A percentile compares a stretch with the other conserved stretches of the same genome.
Conservation (phyloP, 2,888 invertebrate genomes). For the Deilephila porcellus region DNA sequence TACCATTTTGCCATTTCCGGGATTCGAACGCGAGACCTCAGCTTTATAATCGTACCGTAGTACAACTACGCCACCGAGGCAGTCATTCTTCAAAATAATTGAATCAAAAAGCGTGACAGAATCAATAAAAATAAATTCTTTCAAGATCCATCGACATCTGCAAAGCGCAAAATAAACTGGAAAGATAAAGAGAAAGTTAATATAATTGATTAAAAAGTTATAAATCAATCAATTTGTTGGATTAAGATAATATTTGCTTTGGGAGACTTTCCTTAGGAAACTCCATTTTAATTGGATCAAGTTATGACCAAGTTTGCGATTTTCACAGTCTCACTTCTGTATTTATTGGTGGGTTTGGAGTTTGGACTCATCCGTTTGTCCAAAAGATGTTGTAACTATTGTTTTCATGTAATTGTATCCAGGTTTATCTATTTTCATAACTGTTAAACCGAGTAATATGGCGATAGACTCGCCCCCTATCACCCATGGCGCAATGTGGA, state of each 20-base stretch:
- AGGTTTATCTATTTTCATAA: too few species aligned
- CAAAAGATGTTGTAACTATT: neutral
- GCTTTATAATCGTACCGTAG: too few species aligned
- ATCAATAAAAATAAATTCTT: too few species aligned
- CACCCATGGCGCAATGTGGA: too few species aligned
- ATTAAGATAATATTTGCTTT: slow-evolving; percentile 16
- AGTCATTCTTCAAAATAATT: too few species aligned
- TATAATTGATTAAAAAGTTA: slow-evolving; percentile 19
- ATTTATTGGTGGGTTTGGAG: neutral
- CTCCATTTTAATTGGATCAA: neutral
- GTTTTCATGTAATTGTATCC: too few species aligned
- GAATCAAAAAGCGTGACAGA: too few species aligned
- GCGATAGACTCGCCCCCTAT: too few species aligned
- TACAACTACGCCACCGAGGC: too few species aligned
- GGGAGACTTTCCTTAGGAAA: neutral
- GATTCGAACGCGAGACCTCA: too few species aligned
- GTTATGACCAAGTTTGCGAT: neutral
- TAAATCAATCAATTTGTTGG: slow-evolving; percentile 16
- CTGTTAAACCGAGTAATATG: neutral
- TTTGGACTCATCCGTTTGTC: neutral
- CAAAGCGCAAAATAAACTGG: neutral
- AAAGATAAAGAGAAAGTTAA: slow-evolving; percentile 19
- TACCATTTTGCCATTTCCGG: too few species aligned
- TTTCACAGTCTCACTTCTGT: neutral
- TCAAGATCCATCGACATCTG: neutral